These are phyloP conservation scores for Aphrophora alni DNA, from an alignment of 2,888 invertebrate species.

Conservation along the genomic window DNA sequence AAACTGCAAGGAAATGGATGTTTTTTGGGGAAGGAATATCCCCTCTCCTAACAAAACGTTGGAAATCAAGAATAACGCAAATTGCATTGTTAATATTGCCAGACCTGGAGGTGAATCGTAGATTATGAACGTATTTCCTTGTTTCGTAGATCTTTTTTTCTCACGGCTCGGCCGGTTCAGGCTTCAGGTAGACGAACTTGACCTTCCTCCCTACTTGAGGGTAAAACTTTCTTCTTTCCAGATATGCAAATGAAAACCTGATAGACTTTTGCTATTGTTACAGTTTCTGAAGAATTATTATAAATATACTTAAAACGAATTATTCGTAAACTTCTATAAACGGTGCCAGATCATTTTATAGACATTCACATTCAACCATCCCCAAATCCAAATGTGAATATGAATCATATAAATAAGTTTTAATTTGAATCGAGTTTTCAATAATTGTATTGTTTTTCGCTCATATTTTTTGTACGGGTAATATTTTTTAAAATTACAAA, in stretches of 20 bases:
- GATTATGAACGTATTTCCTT: conserved; percentile 17
- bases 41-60: conserved; percentile 31
- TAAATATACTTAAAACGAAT: no score
- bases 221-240: background rate
- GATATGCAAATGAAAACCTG: background rate
- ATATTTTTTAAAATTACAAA: no score
- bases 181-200: conserved; percentile 39
- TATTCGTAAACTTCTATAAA: no score
- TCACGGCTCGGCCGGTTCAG: conserved; percentile 42
- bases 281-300: no score
- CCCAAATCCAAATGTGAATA: no score
- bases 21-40: conserved; percentile 34
- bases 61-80: conserved; percentile 35
- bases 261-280: no score
- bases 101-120: background rate
- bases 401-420: no score
- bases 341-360: no score
- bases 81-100: conserved; percentile 35
- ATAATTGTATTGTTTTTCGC: no score
- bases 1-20: conserved; percentile 40
- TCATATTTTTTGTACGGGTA: no score
- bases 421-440: no score
- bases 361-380: no score
- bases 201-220: conserved; percentile 37
- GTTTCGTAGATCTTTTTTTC: conserved; percentile 44